Evolutionary conservation across 2,888 invertebrate species (phyloP).

Genomic region (Gnatocerus cornutus): DNA sequence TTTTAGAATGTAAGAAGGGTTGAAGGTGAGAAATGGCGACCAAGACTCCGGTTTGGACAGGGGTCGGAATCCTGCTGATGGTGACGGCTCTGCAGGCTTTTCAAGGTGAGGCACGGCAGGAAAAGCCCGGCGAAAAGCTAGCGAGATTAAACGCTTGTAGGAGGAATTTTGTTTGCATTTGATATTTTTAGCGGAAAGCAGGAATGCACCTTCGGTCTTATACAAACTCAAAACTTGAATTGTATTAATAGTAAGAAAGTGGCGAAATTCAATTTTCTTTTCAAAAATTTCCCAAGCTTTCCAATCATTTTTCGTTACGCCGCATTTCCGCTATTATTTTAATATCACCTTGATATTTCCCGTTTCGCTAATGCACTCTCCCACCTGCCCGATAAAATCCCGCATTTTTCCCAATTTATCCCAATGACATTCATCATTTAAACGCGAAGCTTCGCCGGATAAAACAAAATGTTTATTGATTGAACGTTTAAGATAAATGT

Average conservation of each 20-base stretch:
- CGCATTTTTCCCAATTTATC: background rate
- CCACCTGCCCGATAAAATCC: background rate
- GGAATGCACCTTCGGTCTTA: too few species aligned
- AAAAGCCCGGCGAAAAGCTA: background rate
- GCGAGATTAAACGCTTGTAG: too few species aligned
- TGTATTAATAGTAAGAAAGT: too few species aligned
- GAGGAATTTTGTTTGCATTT: too few species aligned
- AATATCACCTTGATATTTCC: conserved; percentile 6
- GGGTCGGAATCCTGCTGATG: conserved; percentile 40
- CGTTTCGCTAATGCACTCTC: conserved; percentile 1
- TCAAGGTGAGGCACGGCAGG: conserved; percentile 55
- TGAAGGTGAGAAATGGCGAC: conserved; percentile 34
- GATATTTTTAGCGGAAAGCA: too few species aligned
- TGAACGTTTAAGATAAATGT: conserved; percentile 27
- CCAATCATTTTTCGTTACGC: background rate
- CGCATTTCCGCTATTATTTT: conserved; percentile 17
- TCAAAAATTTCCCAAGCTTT: too few species aligned
- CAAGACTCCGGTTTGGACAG: conserved; percentile 25
- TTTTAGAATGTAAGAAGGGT: conserved; percentile 40
- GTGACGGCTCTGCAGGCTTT: conserved; percentile 56
- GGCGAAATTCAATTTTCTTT: too few species aligned
- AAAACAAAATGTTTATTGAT: conserved; percentile 13
- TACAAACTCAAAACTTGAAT: too few species aligned
- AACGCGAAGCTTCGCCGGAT: background rate
- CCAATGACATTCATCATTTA: conserved; percentile 13